Percentiles rank a stretch among this genome's conserved stretches.
These are phyloP conservation scores for Bombus waltoni DNA, from an alignment of 1,140 invertebrate genomes.

Conservation along the genomic window DNA sequence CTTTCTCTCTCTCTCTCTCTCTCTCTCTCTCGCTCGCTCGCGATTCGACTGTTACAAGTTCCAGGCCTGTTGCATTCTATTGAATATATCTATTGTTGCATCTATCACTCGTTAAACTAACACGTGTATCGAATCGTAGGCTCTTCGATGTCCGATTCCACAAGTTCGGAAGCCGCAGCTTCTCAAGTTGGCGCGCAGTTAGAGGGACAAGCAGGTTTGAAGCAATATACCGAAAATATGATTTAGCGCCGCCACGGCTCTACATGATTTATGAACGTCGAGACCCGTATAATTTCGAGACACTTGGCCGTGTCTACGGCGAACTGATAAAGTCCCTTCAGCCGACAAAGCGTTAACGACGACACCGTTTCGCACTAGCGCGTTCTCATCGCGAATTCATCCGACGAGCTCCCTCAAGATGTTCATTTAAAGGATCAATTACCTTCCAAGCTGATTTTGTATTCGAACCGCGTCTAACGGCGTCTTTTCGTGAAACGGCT, in stretches of 20 bases:
- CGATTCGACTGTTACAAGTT: too few species aligned
- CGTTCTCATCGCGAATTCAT: slow-evolving; percentile 49
- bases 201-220: background rate
- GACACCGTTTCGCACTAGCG: slow-evolving; percentile 48
- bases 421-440: slow-evolving; percentile 49
- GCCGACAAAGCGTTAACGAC: slow-evolving; percentile 31
- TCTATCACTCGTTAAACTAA: too few species aligned
- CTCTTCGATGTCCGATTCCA: background rate
- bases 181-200: background rate
- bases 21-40: too few species aligned
- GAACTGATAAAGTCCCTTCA: slow-evolving; percentile 20
- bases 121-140: background rate
- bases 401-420: slow-evolving; percentile 37
- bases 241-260: background rate
- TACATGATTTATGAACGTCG: slow-evolving; percentile 25
- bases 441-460: slow-evolving; percentile 38
- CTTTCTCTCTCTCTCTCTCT: too few species aligned
- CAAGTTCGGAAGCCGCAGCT: background rate
- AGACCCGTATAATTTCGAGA: slow-evolving; percentile 16
- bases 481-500: slow-evolving; percentile 3
- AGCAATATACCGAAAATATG: background rate
- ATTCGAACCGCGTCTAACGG: slow-evolving; percentile 34
- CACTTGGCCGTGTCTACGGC: background rate
- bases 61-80: too few species aligned
- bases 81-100: too few species aligned